Evolutionary conservation across 2,797 vertebrate species (phyloP), one percentile per base, ranked within the genome.

Genomic region (Agapornis canus): DNA sequence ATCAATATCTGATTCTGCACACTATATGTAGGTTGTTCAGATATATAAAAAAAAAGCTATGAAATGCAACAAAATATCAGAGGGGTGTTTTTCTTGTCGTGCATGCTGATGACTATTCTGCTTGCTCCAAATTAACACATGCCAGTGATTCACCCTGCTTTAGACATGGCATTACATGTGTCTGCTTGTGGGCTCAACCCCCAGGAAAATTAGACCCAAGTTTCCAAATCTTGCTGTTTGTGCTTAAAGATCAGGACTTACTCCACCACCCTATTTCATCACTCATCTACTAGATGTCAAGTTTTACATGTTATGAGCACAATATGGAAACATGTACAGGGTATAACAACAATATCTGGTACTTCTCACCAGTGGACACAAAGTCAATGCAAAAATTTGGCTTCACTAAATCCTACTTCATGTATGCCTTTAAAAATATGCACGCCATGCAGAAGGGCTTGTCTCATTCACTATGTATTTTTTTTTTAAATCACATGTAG

Each of bases 111-210:
- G 4, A 57, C 45, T 80, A 19, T 26, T 8, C 32, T 69, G 32
- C 32, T 64, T 85, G 13, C 37, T 77, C 51, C 43, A 76, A 49
- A 51, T 35, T 69, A 86, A 63, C 49, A 60, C 16, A n/a, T 9
- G 12, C 4, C 64, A 27, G 26, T 54, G 29, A 45, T 40, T 66
- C 42, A 76, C 7, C 4, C 27, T 42, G n/a, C 60, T 85, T 65
- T 35, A 83, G 47, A 77, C 16, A 52, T 45, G 22, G 9, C 15
- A 8, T 69, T 77, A 63, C 63, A 40, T 23, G 4, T 3, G 6
- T 27, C 29, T 6, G 1, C 13, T 52, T 56, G 16, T 29, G 29
- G 45, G 37, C 27, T 66, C 0, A 0, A 18, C 13, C 9, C 31
- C 29, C 47, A 54, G 20, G 57, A 66, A 86, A 86, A 80, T 19